These are phyloP conservation scores for Arvicanthis niloticus DNA, from an alignment of 2,113 vertebrate species.

Conservation along the genomic window DNA sequence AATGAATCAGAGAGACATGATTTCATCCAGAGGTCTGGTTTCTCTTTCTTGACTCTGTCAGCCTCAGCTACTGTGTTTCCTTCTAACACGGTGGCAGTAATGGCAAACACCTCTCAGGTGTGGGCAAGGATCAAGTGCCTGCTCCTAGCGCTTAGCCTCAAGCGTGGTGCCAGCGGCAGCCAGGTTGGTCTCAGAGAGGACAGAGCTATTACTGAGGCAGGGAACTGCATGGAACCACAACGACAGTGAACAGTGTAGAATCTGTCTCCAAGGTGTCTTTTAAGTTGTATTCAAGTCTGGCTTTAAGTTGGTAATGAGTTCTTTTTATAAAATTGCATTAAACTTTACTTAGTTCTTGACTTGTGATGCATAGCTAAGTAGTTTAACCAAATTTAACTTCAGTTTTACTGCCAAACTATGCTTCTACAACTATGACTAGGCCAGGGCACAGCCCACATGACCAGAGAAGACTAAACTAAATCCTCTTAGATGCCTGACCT, in stretches of 20 bases:
- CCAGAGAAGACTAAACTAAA: not conserved
- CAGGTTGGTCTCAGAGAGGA: not conserved
- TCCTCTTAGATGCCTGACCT: conserved; percentile 13
- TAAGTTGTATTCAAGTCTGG: not conserved
- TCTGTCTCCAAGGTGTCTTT: conserved; percentile 15
- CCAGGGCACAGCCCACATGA: not conserved
- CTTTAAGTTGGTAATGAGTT: not conserved
- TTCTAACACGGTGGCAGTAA: not conserved
- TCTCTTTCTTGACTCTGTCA: not conserved
- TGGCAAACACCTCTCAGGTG: not conserved
- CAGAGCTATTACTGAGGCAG: not conserved
- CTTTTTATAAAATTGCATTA: conserved; percentile 53
- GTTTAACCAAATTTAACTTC: conserved; percentile 67
- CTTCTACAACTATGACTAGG: conserved; percentile 60
- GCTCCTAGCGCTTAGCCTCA: not conserved
- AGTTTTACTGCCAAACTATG: conserved; percentile 65
- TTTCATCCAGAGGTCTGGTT: conserved; percentile 34
- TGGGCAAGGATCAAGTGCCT: not conserved
- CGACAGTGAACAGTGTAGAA: not conserved
- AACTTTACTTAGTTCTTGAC: not conserved
- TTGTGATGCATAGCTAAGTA: conserved; percentile 71
- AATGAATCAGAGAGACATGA: not conserved
- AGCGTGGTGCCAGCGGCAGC: not conserved
- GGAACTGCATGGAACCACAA: not conserved
- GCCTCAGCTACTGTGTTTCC: not conserved